A percentile compares a stretch with the other conserved stretches of the same genome.
These are phyloP conservation scores for Leucoraja ocellata DNA, from an alignment of 2,797 vertebrate species.

Conservation along the genomic window DNA sequence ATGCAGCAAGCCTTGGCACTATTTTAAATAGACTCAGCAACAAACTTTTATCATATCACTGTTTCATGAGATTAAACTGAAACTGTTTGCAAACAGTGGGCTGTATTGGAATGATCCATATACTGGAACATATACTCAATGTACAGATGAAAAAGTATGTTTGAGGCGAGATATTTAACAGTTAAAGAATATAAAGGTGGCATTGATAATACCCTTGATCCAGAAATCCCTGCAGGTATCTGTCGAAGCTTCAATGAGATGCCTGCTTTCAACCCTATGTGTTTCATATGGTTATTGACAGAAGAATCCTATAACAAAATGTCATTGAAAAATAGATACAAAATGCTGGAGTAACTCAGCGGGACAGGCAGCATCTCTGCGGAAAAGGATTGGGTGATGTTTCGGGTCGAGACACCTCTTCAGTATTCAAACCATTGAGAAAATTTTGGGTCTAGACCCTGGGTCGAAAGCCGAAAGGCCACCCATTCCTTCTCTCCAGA, in stretches of 20 bases:
- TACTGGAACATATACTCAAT: neutral
- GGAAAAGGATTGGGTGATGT: too few species aligned
- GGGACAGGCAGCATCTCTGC: too few species aligned
- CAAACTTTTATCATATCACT: conserved; percentile 44
- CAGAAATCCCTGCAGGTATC: neutral
- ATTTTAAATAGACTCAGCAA: conserved; percentile 41
- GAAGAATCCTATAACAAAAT: neutral
- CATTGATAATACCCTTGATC: neutral
- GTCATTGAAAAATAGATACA: too few species aligned
- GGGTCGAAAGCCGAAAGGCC: too few species aligned
- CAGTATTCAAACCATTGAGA: too few species aligned
- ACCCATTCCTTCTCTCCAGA: too few species aligned
- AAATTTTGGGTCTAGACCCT: too few species aligned
- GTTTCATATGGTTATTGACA: neutral
- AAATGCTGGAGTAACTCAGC: too few species aligned
- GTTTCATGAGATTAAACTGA: conserved; percentile 35
- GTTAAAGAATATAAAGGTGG: neutral
- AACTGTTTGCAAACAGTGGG: conserved; percentile 36
- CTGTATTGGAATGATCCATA: conserved; percentile 35
- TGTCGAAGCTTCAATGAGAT: neutral
- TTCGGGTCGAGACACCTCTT: too few species aligned
- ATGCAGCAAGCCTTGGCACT: conserved; percentile 43
- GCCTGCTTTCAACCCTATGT: neutral
- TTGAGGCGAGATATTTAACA: neutral
- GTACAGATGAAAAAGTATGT: neutral